Evolutionary conservation across 2,888 invertebrate species (phyloP).

Genomic region (Phania funesta): DNA sequence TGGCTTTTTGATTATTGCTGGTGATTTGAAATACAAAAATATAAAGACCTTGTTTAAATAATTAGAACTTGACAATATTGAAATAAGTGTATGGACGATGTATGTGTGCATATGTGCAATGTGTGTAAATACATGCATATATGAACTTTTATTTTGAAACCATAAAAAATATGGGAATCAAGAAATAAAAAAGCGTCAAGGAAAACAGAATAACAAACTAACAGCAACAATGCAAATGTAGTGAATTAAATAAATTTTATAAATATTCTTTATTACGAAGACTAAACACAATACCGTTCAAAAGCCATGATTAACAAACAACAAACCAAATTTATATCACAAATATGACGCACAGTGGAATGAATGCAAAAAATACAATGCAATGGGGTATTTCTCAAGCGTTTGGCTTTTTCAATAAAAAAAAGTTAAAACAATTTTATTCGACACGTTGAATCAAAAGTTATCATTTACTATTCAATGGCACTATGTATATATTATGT

Average conservation of each 20-base stretch:
- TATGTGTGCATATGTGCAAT: neutral
- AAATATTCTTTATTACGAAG: conserved; percentile 15
- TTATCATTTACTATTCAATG: no score
- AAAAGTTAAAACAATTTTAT: no score
- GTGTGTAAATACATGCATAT: conserved; percentile 13
- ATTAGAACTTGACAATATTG: conserved; percentile 61
- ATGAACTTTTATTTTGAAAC: conserved; percentile 25
- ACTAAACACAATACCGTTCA: neutral
- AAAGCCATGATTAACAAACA: conserved; percentile 12
- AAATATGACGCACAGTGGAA: neutral
- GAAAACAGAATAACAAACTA: neutral
- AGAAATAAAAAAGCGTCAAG: neutral
- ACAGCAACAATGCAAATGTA: conserved; percentile 29
- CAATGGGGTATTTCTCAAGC: no score
- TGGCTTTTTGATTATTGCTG: conserved; percentile 28
- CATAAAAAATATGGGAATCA: neutral
- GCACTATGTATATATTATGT: no score
- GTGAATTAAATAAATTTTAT: conserved; percentile 23
- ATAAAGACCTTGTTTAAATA: conserved; percentile 61
- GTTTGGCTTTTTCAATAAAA: no score
- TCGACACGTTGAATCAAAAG: no score
- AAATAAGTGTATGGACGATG: conserved; percentile 42
- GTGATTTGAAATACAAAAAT: conserved; percentile 9
- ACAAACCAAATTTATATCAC: neutral
- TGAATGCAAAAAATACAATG: neutral